Evolutionary conservation across 1,140 invertebrate genomes (phyloP), one percentile per base, ranked within the genome.

Genomic region (Potamilus streckersoni): DNA sequence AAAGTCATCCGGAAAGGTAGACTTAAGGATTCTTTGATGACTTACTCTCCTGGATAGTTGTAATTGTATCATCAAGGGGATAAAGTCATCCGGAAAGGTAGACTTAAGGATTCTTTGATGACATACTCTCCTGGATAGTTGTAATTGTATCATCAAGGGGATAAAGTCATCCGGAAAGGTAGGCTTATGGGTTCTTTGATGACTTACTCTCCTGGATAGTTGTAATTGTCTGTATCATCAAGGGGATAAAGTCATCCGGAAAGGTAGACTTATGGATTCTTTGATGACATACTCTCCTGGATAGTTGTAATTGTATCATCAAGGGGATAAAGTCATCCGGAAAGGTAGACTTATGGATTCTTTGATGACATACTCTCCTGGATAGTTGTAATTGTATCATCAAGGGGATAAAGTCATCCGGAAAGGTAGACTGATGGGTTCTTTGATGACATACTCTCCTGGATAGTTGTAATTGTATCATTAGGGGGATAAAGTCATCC

Each of bases 1-100:
- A 61, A 97, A 97, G 17, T 97, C 96, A 6, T 98, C 96, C 0
- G 96, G 96, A 74, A 98, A 98, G 92, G 94, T 95, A n/a, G n/a
- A n/a, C n/a, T n/a, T n/a, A n/a, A n/a, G n/a, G n/a, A n/a, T n/a
- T n/a, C n/a, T n/a, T n/a, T n/a, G n/a, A n/a, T n/a, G n/a, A n/a
- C 16, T 92, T 97, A 1, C 91, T 97, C 0, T 95, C 97, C 55
- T 99, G 98, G 98, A 94, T 97, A 55, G 91, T 99, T 12, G 96
- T 98, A 64, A 98, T 98, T 85, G 93, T 98, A 97, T 99, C 93
- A 97, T 97, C 71, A 99, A 98, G 90, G 98, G 98, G 31, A 98
- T 99, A 61, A 97, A 97, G 17, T 97, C 96, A 6, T 98, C 96
- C 0, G 96, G 96, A 74, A 98, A 98, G 92, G 94, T 95, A n/a